Base-by-base conservation (phyloP, 2,888 invertebrate genomes). In the Mesochorus sp. region DNA sequence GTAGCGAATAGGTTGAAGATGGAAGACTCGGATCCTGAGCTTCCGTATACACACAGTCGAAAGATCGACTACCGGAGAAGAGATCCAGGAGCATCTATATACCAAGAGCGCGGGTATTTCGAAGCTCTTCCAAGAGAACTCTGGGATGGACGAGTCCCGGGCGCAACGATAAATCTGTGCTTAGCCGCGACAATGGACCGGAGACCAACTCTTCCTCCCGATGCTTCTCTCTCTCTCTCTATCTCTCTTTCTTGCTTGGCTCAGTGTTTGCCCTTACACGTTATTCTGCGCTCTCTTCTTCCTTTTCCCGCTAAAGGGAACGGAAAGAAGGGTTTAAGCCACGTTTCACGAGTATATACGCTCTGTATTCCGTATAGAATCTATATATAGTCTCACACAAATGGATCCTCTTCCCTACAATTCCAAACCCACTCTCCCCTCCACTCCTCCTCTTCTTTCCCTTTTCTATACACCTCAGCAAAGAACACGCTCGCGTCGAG, bases 281-380 rank as follows among this genome's bases (percentile, higher is more conserved):
- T n/a, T n/a, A n/a, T n/a, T n/a, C n/a, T n/a, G n/a, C n/a, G n/a
- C n/a, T n/a, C 70, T 79, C 59, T 62, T 53, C 66, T 66, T 66
- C 61, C 76, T 64, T 67, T 59, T 55, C 59, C 53, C 71, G 28
- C 57, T 53, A 39, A 80, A 73, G 84, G 76, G 80, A 84, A 81
- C 82, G 86, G 83, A 86, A 88, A 87, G 88, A 88, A 88, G 87
- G 87, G 86, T 85, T 87, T 87, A 87, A 88, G 88, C 86, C 79
- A 82, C 83, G 86, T 82, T 83, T 85, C 85, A 83, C 84, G 87
- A 86, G 84, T 85, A 14, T 49, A 71, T 59, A 55, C 37, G 80
- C 81, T 77, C 80, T 80, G 71, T 55, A 28, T 64, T 55, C 64
- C 55, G 53, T 67, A 53, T 39, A 37, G 59, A n/a, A n/a, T n/a